Evolutionary conservation across 2,888 invertebrate genomes (phyloP).

Genomic region (Girardia tigrina): DNA sequence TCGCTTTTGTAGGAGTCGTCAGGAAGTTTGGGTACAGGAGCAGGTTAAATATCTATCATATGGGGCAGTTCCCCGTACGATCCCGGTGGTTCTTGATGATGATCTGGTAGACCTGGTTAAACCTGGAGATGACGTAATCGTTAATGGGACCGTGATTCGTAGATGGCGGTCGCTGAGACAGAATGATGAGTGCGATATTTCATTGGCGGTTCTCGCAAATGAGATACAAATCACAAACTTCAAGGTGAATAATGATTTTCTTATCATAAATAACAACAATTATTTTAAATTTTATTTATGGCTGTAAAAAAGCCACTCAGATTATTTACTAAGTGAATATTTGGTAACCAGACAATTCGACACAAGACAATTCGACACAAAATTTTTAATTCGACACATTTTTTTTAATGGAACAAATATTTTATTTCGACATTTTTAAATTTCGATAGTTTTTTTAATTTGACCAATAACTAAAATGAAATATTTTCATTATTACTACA

Average conservation of each 20-base stretch:
- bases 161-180: constrained; percentile 59
- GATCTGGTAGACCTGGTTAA: constrained; percentile 73
- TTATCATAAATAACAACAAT: no score
- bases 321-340: no score
- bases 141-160: constrained; percentile 66
- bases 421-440: no score
- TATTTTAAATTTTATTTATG: no score
- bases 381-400: no score
- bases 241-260: background rate
- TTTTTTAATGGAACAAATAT: no score
- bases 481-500: no score
- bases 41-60: constrained; percentile 61
- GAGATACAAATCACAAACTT: constrained; percentile 33
- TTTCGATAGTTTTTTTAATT: no score
- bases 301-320: no score
- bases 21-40: constrained; percentile 70
- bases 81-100: constrained; percentile 61
- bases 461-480: no score
- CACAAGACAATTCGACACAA: no score
- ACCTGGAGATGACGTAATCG: constrained; percentile 72
- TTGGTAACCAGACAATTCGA: no score
- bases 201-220: constrained; percentile 54
- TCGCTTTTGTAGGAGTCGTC: constrained; percentile 45
- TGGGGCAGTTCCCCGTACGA: constrained; percentile 62
- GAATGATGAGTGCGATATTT: constrained; percentile 60